phyloP scores from a whole-genome alignment of 2,888 invertebrate species.

The Crepidodera aurea region DNA sequence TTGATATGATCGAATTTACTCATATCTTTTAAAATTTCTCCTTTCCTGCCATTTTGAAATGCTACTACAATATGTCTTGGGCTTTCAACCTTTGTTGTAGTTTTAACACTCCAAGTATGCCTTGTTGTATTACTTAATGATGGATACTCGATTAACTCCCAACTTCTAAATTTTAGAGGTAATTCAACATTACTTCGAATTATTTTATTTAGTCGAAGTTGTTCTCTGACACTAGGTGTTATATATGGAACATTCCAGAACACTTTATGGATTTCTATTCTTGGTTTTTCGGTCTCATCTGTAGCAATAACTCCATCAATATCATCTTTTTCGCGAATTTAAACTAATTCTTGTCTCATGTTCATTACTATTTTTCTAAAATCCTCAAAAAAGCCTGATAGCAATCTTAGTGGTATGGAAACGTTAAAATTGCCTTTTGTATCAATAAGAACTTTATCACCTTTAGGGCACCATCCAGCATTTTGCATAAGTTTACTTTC shows the following conservation, averaged over 20 bases:
- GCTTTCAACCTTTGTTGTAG: slow-evolving; percentile 25
- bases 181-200: slow-evolving; percentile 18
- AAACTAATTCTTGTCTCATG: slow-evolving; percentile 36
- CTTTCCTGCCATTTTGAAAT: slow-evolving; percentile 13
- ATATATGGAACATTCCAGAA: slow-evolving; percentile 35
- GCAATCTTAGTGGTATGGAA: too few species aligned
- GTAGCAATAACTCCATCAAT: too few species aligned
- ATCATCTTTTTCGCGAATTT: slow-evolving; percentile 31
- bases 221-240: slow-evolving; percentile 23
- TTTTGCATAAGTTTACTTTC: too few species aligned
- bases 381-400: too few species aligned
- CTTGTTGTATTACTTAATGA: too few species aligned
- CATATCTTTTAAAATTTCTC: slow-evolving; percentile 10
- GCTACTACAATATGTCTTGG: slow-evolving; percentile 22
- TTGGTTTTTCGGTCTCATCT: slow-evolving; percentile 25
- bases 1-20: too few species aligned
- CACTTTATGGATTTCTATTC: slow-evolving; percentile 28
- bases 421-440: too few species aligned
- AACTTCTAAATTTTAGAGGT: slow-evolving; percentile 22
- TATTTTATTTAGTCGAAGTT: slow-evolving; percentile 25
- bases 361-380: too few species aligned
- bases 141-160: too few species aligned
- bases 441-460: too few species aligned
- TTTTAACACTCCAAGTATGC: slow-evolving; percentile 33
- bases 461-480: too few species aligned